phyloP scores from a whole-genome alignment of 2,888 invertebrate genomes.

The Oligia fasciuncula region DNA sequence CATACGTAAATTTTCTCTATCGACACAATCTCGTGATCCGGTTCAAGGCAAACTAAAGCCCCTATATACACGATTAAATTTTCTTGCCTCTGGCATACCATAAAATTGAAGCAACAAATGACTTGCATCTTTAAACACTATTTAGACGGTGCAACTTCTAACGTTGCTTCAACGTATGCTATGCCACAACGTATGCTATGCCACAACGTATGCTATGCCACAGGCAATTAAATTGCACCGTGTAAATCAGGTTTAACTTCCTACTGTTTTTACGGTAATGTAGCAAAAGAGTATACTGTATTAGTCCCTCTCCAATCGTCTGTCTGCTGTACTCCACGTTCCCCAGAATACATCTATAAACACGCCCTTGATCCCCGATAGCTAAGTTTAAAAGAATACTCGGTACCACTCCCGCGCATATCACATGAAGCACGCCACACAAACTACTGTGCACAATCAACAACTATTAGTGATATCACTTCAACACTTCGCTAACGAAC shows the following conservation, averaged over 20 bases:
- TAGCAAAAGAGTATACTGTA: background rate
- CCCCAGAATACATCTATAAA: slow-evolving; percentile 32
- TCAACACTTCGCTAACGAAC: slow-evolving; percentile 4
- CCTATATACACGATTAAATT: background rate
- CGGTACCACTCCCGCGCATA: slow-evolving; percentile 27
- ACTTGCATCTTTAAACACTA: background rate
- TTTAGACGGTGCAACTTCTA: background rate
- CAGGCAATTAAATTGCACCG: background rate
- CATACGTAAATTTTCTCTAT: too few relatives aligned
- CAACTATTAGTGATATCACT: slow-evolving; percentile 16
- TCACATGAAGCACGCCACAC: slow-evolving; percentile 41
- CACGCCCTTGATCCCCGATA: slow-evolving; percentile 44
- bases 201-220: background rate
- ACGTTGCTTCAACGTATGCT: background rate
- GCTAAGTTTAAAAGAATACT: slow-evolving; percentile 42
- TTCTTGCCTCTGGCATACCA: background rate
- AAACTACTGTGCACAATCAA: slow-evolving; percentile 26
- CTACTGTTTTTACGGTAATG: background rate
- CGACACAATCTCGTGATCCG: background rate
- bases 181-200: background rate
- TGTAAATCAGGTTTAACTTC: background rate
- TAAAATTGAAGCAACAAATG: background rate
- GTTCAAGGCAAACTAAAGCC: background rate
- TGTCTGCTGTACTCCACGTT: slow-evolving; percentile 27
- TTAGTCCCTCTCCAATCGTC: background rate